Conservation (phyloP, 2,888 invertebrate species). For the Eupithecia inturbata region DNA sequence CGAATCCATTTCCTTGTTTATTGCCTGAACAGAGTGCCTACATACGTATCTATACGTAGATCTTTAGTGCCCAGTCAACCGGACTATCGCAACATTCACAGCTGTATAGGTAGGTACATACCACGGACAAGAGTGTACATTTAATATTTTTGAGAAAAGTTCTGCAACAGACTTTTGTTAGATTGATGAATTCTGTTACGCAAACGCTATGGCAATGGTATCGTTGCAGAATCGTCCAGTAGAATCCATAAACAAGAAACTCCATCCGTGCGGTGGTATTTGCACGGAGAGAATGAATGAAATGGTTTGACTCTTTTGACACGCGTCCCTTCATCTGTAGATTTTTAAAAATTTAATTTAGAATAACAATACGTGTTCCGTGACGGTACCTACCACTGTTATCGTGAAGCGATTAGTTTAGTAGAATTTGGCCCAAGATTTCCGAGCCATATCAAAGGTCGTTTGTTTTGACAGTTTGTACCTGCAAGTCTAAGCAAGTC, state of each 20-base stretch:
- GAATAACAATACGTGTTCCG: too few relatives aligned
- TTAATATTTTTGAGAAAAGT: neutral
- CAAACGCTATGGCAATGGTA: neutral
- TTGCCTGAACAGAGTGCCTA: constrained; percentile 19
- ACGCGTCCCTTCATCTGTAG: too few relatives aligned
- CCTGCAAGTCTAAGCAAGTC: too few relatives aligned
- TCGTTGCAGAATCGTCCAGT: neutral
- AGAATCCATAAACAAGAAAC: neutral
- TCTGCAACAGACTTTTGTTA: neutral
- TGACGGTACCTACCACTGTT: too few relatives aligned
- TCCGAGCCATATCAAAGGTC: too few relatives aligned
- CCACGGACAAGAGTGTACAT: neutral
- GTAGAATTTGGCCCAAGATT: too few relatives aligned
- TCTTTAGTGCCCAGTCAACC: constrained; percentile 2
- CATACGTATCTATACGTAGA: neutral
- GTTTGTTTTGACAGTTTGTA: too few relatives aligned
- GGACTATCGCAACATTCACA: neutral
- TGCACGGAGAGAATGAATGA: neutral
- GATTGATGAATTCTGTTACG: neutral
- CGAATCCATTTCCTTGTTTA: constrained; percentile 54
- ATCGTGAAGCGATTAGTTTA: too few relatives aligned
- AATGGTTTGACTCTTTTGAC: too few relatives aligned
- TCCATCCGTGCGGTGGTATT: neutral
- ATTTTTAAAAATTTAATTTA: too few relatives aligned
- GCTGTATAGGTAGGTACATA: neutral